Evolutionary conservation across 1,140 invertebrate species (phyloP).

Genomic region (Cylas formicarius): DNA sequence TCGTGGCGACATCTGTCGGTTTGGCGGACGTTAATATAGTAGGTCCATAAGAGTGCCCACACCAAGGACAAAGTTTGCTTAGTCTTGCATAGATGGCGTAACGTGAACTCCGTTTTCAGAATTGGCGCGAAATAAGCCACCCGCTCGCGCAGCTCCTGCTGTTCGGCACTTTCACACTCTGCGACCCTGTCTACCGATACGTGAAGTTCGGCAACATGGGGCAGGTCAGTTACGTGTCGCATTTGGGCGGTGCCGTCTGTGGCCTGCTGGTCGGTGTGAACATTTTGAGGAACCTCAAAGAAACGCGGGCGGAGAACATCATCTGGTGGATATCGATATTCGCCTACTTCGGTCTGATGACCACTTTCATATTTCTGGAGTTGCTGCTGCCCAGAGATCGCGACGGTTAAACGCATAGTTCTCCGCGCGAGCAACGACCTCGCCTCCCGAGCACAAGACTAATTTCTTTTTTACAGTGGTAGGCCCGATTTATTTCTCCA

Average conservation of each 20-base stretch:
- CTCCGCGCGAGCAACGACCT: too few species aligned
- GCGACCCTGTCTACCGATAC: slow-evolving; percentile 72
- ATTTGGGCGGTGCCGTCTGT: slow-evolving; percentile 77
- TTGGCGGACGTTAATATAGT: too few species aligned
- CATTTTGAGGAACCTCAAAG: slow-evolving; percentile 80
- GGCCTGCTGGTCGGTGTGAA: slow-evolving; percentile 82
- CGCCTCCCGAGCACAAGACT: too few species aligned
- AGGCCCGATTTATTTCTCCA: too few species aligned
- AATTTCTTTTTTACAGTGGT: too few species aligned
- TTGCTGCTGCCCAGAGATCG: too few species aligned
- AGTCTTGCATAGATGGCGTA: too few species aligned
- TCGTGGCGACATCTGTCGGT: too few species aligned
- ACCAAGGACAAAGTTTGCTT: too few species aligned
- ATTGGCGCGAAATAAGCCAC: slow-evolving; percentile 90
- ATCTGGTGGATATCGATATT: slow-evolving; percentile 66
- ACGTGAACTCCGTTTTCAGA: too few species aligned
- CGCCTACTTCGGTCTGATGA: slow-evolving; percentile 66
- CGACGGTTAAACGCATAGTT: too few species aligned
- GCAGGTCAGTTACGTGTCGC: slow-evolving; percentile 81
- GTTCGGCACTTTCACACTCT: slow-evolving; percentile 58
- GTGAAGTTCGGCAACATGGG: slow-evolving; percentile 49
- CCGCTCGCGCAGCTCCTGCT: slow-evolving; percentile 71
- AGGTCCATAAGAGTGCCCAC: too few species aligned
- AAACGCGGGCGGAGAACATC: slow-evolving; percentile 74
- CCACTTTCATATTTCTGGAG: slow-evolving; percentile 39